Evolutionary conservation across 2,797 vertebrate species (phyloP).

Genomic region (Pangasius mekongensis): DNA sequence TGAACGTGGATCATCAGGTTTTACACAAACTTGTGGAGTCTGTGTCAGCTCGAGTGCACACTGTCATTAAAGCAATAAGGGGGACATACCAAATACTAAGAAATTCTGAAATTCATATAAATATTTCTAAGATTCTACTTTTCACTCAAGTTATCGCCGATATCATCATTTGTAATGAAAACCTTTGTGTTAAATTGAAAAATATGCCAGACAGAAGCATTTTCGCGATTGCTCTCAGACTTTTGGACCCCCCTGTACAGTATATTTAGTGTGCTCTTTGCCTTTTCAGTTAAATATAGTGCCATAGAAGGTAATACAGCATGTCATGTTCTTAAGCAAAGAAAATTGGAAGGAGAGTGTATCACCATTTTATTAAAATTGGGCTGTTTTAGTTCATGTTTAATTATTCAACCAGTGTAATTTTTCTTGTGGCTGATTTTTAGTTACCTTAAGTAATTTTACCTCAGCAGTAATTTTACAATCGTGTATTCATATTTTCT

Average conservation of each 20-base stretch:
- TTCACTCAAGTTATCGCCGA: too few relatives aligned
- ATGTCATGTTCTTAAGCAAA: not conserved
- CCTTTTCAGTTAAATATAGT: not conserved
- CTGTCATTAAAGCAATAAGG: too few relatives aligned
- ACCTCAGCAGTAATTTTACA: not conserved
- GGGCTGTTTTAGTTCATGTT: not conserved
- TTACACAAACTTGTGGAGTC: not conserved
- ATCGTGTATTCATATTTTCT: not conserved
- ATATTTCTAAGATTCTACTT: too few relatives aligned
- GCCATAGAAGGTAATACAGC: not conserved
- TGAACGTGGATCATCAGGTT: not conserved
- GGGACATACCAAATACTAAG: not conserved
- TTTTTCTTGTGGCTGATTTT: not conserved
- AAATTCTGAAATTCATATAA: too few relatives aligned
- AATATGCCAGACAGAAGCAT: not conserved
- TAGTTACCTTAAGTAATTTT: not conserved
- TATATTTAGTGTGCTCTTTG: not conserved
- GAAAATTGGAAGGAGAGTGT: not conserved
- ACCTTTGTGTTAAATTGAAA: not conserved
- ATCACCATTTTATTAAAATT: not conserved
- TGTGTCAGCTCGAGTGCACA: not conserved
- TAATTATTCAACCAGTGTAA: not conserved
- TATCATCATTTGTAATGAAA: not conserved
- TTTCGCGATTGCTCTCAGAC: too few relatives aligned
- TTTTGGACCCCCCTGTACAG: not conserved